Evolutionary conservation across 2,113 vertebrate genomes (phyloP).

Genomic region (Laticauda laticaudata): DNA sequence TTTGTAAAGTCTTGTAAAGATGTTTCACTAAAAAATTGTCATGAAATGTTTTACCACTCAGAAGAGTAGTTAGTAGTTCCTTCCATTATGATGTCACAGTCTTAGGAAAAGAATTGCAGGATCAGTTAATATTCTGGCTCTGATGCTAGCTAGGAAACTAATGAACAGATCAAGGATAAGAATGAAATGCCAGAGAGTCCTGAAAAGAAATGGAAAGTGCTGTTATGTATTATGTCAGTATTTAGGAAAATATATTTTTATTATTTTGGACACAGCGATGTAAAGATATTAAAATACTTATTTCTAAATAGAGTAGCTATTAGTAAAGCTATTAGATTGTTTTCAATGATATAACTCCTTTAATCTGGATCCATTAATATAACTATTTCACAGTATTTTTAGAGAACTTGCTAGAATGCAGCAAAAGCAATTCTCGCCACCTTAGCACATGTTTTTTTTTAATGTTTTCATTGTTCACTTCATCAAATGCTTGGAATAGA

Average conservation of each 20-base stretch:
- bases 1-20: background rate
- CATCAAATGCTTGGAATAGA: background rate
- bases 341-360: background rate
- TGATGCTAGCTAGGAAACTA: background rate
- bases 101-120: conserved; percentile 13
- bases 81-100: background rate
- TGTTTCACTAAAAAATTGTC: background rate
- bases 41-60: background rate
- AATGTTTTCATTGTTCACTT: background rate
- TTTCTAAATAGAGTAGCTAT: background rate
- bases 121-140: conserved; percentile 22
- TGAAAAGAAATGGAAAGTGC: background rate
- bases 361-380: background rate
- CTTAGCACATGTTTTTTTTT: background rate
- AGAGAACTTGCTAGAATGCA: background rate
- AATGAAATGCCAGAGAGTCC: background rate
- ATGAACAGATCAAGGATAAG: background rate
- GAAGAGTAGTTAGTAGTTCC: background rate
- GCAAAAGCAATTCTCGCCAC: background rate
- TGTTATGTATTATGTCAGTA: conserved; percentile 3
- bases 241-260: background rate
- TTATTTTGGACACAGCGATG: background rate
- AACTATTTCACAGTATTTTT: background rate
- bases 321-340: background rate
- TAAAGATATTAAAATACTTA: background rate